Conservation (phyloP, 2,113 vertebrate species). For the Oceanites oceanicus region DNA sequence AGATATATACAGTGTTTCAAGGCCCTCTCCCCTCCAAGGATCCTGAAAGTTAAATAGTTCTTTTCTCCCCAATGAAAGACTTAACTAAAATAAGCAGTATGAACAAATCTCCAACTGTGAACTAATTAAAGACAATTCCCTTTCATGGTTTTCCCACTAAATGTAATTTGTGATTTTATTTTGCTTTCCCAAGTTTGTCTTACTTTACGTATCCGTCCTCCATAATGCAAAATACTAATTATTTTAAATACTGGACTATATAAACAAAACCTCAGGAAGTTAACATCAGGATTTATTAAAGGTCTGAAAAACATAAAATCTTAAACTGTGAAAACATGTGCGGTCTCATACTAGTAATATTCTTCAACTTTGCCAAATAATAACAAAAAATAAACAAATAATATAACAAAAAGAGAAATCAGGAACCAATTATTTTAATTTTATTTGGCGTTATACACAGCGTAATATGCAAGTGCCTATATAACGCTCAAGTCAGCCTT, state of each 20-base stretch:
- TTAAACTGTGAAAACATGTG: background rate
- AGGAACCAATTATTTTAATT: background rate
- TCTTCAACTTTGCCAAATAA: background rate
- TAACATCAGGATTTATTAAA: background rate
- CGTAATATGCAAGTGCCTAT: background rate
- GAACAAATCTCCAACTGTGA: constrained; percentile 83
- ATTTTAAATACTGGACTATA: constrained; percentile 20
- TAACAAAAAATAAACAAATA: background rate
- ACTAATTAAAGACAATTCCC: constrained; percentile 84
- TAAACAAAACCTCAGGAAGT: background rate
- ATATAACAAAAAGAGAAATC: background rate
- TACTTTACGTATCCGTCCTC: constrained; percentile 55
- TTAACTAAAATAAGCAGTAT: constrained; percentile 82
- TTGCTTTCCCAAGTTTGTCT: constrained; percentile 71
- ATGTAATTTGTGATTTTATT: constrained; percentile 82
- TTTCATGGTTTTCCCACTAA: constrained; percentile 77
- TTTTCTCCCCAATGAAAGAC: constrained; percentile 76
- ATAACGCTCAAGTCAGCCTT: background rate
- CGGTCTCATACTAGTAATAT: background rate
- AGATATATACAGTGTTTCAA: background rate
- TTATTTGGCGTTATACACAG: background rate
- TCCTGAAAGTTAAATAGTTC: constrained; percentile 75
- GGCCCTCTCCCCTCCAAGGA: constrained; percentile 51
- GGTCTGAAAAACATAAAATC: background rate
- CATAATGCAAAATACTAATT: constrained; percentile 36